Base-by-base conservation (phyloP, 2,113 vertebrate species). In the Cyprinodon brontotheroides region DNA sequence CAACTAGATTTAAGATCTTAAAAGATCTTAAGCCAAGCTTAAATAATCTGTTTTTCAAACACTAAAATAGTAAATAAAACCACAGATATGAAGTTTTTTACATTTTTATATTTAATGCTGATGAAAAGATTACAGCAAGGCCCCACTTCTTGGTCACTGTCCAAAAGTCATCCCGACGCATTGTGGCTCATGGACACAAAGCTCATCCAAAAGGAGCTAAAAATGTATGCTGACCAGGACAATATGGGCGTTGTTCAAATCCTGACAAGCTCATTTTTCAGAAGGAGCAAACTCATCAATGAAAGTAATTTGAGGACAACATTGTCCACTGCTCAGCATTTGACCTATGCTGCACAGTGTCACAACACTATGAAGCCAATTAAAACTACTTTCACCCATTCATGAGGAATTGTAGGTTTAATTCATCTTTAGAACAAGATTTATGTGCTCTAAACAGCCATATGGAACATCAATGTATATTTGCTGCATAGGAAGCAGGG, bases 221-320 rank as follows among this genome's bases (percentile, higher is more conserved):
- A 82, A 81, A 81, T 68, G 81, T 74, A 68, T 89, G 80, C 77
- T 83, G 80, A 86, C 82, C 68, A 4, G 53, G 71, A 89, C 83
- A 87, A 86, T 80, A 69, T 57, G 62, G 61, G 41, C 79, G 87
- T 86, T 87, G 89, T 87, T 86, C 87, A 59, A 65, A 64, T 73
- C 70, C 75, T 86, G 87, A 90, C 89, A 87, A 78, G 78, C 81
- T 89, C 83, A 85, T 93, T 92, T 91, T 91, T 89, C 89, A 86
- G 65, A 61, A 78, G 71, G 53, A 68, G 79, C 83, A 82, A 78
- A 84, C 81, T 87, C 84, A 87, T 90, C 86, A 89, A 87, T 91
- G 88, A 84, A 85, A 80, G 74, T 80, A 83, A 89, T 88, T 82
- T 91, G 76, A 91, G 85, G 77, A 88, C 85, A 85, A 85, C 71